These are phyloP conservation scores for Catocala nupta DNA, from an alignment of 2,888 invertebrate species.

Conservation along the genomic window DNA sequence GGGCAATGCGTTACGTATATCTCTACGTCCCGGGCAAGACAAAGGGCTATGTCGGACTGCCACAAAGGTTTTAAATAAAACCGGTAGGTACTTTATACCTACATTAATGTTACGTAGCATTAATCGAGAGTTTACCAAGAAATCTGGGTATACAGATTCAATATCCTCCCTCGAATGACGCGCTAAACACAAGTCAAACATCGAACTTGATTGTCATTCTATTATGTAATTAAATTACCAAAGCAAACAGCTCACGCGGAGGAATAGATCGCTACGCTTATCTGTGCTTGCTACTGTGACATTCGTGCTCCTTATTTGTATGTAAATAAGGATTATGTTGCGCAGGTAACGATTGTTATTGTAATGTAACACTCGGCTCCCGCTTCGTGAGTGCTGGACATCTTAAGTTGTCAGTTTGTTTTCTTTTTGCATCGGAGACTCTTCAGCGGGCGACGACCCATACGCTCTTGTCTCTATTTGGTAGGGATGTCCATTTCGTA, in stretches of 20 bases:
- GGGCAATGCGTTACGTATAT: no score
- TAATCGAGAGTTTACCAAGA: background rate
- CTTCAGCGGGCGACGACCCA: slow-evolving; percentile 78
- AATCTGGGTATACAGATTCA: background rate
- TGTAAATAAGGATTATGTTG: slow-evolving; percentile 57
- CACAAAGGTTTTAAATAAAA: no score
- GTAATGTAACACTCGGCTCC: slow-evolving; percentile 75
- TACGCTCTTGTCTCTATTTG: slow-evolving; percentile 57
- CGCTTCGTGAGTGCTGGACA: slow-evolving; percentile 70
- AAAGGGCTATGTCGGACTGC: no score
- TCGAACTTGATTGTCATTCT: slow-evolving; percentile 55
- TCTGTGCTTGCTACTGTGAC: slow-evolving; percentile 36
- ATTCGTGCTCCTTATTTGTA: slow-evolving; percentile 56
- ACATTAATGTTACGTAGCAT: no score
- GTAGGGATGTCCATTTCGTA: slow-evolving; percentile 64
- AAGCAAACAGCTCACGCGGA: slow-evolving; percentile 60
- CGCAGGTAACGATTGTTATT: slow-evolving; percentile 71
- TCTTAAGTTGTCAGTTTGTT: slow-evolving; percentile 83
- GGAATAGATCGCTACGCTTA: slow-evolving; percentile 34
- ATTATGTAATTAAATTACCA: slow-evolving; percentile 75
- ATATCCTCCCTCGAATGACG: slow-evolving; percentile 13
- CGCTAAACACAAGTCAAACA: slow-evolving; percentile 42
- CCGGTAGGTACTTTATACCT: no score
- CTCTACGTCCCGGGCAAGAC: no score
- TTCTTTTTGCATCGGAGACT: slow-evolving; percentile 78